Conservation (phyloP, 1,140 invertebrate species). For the Reticulitermes speratus region DNA sequence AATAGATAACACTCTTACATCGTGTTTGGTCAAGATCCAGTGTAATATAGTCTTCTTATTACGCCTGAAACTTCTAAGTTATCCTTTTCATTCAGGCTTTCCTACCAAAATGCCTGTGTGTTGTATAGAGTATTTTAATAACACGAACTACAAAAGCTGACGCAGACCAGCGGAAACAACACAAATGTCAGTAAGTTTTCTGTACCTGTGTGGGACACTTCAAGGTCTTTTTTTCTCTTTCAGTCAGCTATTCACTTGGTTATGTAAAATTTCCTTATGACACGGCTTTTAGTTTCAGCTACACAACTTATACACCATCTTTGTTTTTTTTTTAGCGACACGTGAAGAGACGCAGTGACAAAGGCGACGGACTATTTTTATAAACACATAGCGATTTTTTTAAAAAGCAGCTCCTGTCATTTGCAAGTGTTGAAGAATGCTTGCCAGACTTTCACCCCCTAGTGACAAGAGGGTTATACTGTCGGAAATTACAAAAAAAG, state of each 20-base stretch:
- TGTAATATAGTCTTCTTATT: too few species aligned
- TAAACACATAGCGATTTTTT: background rate
- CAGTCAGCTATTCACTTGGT: background rate
- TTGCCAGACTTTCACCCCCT: background rate
- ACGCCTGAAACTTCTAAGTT: too few species aligned
- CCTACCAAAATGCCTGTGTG: too few species aligned
- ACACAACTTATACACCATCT: background rate
- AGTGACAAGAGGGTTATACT: background rate
- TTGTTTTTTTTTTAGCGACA: constrained; percentile 1
- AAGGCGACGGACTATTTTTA: background rate
- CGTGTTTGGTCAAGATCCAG: too few species aligned
- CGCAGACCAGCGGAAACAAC: too few species aligned
- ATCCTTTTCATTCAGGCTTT: too few species aligned
- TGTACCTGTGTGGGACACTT: too few species aligned
- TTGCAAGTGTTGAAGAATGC: background rate
- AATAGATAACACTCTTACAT: too few species aligned
- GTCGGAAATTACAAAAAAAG: background rate
- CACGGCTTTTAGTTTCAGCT: constrained; percentile 3
- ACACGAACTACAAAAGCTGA: too few species aligned
- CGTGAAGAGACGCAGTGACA: background rate
- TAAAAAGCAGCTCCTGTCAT: background rate
- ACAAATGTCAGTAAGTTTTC: too few species aligned
- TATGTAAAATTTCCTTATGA: constrained; percentile 17
- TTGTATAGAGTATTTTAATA: too few species aligned
- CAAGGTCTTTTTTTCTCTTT: background rate